Evolutionary conservation across 2,797 vertebrate species (phyloP).

Genomic region (Poecile montanus): DNA sequence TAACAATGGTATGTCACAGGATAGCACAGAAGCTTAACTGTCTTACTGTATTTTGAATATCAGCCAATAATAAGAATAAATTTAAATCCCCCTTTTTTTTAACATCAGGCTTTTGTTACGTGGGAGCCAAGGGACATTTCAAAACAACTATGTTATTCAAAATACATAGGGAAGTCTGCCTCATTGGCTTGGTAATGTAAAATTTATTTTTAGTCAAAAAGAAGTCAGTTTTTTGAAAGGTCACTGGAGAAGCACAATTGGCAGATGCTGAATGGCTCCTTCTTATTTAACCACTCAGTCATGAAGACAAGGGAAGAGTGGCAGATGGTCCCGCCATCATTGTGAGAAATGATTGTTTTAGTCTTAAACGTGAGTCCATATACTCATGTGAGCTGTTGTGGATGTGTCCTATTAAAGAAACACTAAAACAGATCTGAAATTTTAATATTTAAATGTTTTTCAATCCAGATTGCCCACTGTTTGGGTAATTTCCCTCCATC

Average conservation of each 20-base stretch:
- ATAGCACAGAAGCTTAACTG: background rate
- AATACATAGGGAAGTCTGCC: background rate
- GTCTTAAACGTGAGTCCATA: background rate
- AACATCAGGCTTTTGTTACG: background rate
- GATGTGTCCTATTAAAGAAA: background rate
- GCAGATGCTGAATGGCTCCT: slow-evolving; percentile 11
- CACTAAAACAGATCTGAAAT: background rate
- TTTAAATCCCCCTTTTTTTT: background rate
- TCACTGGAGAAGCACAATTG: background rate
- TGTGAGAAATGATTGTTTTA: background rate
- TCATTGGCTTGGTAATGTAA: background rate
- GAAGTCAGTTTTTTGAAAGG: background rate
- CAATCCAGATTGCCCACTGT: background rate
- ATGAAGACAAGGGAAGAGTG: background rate
- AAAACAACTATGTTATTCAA: slow-evolving; percentile 27
- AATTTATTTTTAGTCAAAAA: slow-evolving; percentile 13
- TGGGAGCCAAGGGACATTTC: background rate
- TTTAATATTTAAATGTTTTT: background rate
- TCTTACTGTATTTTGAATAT: background rate
- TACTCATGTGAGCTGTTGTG: background rate
- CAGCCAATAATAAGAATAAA: background rate
- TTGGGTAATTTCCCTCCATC: background rate
- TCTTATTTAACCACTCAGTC: background rate
- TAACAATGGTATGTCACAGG: background rate
- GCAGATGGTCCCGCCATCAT: background rate